phyloP scores from a whole-genome alignment of 2,888 invertebrate species.

The Autographa gamma region DNA sequence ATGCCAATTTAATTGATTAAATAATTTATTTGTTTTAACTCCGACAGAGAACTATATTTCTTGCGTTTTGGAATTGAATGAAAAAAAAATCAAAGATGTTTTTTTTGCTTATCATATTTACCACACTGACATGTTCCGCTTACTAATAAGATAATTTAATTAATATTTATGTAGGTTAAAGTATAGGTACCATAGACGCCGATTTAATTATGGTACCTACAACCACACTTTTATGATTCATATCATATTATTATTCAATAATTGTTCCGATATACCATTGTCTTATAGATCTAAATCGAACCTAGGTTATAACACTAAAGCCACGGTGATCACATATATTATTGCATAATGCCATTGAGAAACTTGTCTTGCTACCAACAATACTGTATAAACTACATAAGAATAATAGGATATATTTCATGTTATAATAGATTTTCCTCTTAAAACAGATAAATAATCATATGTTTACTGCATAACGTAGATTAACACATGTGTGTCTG shows the following conservation, averaged over 20 bases:
- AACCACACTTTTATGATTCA: not conserved
- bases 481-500: not conserved
- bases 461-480: not conserved
- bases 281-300: not conserved
- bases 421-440: not conserved
- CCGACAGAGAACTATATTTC: too few species aligned
- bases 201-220: not conserved
- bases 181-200: not conserved
- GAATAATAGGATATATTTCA: not conserved
- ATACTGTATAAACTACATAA: not conserved
- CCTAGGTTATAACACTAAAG: not conserved
- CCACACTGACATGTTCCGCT: too few species aligned
- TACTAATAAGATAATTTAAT: too few species aligned
- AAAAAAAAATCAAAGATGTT: too few species aligned
- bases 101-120: too few species aligned
- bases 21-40: too few species aligned
- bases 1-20: too few species aligned
- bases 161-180: too few species aligned
- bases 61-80: too few species aligned
- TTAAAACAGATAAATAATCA: not conserved
- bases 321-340: not conserved
- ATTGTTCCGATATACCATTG: not conserved
- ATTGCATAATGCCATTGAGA: not conserved
- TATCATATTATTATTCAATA: constrained; percentile 1
- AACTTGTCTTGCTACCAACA: not conserved